These are phyloP conservation scores for Seriola quinqueradiata DNA, from an alignment of 2,113 vertebrate genomes.

Conservation along the genomic window DNA sequence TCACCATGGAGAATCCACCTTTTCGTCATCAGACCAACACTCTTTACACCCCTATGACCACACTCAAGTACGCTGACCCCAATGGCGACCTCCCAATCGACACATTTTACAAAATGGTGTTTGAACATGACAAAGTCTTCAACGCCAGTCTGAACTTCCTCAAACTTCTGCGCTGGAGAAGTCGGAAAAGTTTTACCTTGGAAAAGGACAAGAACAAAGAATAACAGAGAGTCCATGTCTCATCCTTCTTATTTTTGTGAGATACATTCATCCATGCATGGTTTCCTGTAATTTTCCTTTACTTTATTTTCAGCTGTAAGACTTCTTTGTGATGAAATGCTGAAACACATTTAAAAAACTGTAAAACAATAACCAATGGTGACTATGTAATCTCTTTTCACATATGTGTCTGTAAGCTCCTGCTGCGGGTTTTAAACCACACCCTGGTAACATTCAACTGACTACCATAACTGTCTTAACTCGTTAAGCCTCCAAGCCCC, in stretches of 20 bases:
- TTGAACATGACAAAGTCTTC: slow-evolving; percentile 91
- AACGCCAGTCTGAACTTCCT: slow-evolving; percentile 90
- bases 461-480: slow-evolving; percentile 9
- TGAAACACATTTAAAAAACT: background rate
- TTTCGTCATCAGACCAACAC: slow-evolving; percentile 91
- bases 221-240: background rate
- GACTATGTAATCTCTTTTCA: background rate
- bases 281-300: background rate
- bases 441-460: background rate
- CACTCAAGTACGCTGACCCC: slow-evolving; percentile 90
- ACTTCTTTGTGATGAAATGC: background rate
- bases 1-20: slow-evolving; percentile 88
- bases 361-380: background rate
- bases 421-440: slow-evolving; percentile 4
- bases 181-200: slow-evolving; percentile 87
- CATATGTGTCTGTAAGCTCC: background rate
- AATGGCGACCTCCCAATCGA: slow-evolving; percentile 90
- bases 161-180: slow-evolving; percentile 89
- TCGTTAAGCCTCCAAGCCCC: slow-evolving; percentile 21
- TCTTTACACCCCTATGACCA: slow-evolving; percentile 90
- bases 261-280: background rate
- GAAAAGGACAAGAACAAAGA: slow-evolving; percentile 68
- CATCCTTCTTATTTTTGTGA: background rate
- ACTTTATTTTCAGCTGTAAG: background rate
- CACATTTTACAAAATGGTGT: slow-evolving; percentile 91